Conservation (phyloP, 2,888 invertebrate species). For the Machimus atricapillus region DNA sequence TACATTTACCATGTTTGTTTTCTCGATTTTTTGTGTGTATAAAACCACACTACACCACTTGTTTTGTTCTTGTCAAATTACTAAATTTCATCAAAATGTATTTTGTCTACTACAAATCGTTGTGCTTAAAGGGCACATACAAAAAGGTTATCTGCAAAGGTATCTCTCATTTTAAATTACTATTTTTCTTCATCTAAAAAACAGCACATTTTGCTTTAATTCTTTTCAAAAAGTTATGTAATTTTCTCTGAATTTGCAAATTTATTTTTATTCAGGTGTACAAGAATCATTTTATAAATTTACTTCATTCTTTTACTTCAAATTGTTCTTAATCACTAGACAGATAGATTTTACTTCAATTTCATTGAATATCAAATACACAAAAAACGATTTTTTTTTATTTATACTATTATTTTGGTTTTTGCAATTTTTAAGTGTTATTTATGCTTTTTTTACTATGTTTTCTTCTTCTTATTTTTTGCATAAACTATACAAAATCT, state of each 20-base stretch:
- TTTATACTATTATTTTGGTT: not conserved
- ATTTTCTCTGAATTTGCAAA: not conserved
- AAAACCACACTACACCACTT: conserved; percentile 38
- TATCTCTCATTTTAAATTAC: not conserved
- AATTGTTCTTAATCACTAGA: conserved; percentile 40
- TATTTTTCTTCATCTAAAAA: not conserved
- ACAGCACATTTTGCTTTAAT: not conserved
- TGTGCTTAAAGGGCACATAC: conserved; percentile 36
- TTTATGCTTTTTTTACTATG: conserved; percentile 5
- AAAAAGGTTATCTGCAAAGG: not conserved
- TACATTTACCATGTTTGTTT: conserved; percentile 3
- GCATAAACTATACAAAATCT: conserved; percentile 44
- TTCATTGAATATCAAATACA: conserved; percentile 48
- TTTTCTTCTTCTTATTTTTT: conserved; percentile 16
- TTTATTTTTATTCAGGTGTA: not conserved
- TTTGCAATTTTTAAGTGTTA: conserved; percentile 21
- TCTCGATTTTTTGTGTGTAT: conserved; percentile 20
- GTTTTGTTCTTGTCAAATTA: conserved; percentile 28
- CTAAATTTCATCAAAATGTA: conserved; percentile 14
- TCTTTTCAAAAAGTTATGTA: not conserved
- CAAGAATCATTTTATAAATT: not conserved
- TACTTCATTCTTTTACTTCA: not conserved
- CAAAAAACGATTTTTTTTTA: conserved; percentile 32
- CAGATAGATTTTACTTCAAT: conserved; percentile 45
- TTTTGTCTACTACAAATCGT: conserved; percentile 26